Conservation (phyloP, 2,797 vertebrate genomes). For the Coendou prehensilis region DNA sequence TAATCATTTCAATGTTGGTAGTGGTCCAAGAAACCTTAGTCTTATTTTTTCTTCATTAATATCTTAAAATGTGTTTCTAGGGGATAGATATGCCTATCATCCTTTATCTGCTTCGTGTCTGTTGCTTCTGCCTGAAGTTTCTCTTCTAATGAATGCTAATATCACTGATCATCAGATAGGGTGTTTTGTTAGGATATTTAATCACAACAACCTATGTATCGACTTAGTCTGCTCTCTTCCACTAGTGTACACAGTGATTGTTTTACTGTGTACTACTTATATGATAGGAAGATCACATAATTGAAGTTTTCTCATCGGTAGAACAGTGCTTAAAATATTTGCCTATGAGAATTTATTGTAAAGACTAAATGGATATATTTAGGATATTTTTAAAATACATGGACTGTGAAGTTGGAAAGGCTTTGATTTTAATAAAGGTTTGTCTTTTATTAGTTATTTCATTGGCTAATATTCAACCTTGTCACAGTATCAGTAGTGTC, state of each 20-base stretch:
- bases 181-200: conserved; percentile 1
- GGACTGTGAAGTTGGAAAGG: not conserved
- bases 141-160: not conserved
- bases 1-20: not conserved
- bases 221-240: not conserved
- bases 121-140: not conserved
- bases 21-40: not conserved
- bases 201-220: not conserved
- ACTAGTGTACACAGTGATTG: not conserved
- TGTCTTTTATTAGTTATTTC: not conserved
- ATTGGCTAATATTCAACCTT: not conserved
- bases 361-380: not conserved
- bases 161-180: not conserved
- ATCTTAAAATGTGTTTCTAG: not conserved
- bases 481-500: not conserved
- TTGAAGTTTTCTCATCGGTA: conserved; percentile 29
- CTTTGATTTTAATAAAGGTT: not conserved
- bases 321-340: not conserved
- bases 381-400: conserved; percentile 40
- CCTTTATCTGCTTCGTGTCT: not conserved
- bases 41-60: not conserved
- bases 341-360: not conserved
- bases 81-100: not conserved
- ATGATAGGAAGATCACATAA: not conserved
- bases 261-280: not conserved